A percentile compares a stretch with the other conserved stretches of the same genome.
Evolutionary conservation across 2,113 vertebrate genomes (phyloP).

Genomic region (Zingel zingel): DNA sequence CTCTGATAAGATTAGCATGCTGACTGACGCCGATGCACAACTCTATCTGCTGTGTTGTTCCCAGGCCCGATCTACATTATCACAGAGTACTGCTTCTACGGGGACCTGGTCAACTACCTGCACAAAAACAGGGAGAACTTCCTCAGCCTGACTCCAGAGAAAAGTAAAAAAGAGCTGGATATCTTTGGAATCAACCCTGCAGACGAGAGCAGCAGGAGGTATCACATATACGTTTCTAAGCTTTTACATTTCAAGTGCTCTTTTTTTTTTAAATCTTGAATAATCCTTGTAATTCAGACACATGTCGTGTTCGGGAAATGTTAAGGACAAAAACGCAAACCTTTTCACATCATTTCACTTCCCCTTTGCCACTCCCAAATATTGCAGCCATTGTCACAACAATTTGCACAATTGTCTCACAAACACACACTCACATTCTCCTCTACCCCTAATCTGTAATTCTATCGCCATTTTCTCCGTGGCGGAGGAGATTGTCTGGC

Average conservation of each 20-base stretch:
- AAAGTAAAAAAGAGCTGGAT: slow-evolving; percentile 95
- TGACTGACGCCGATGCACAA: slow-evolving; percentile 69
- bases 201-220: slow-evolving; percentile 98
- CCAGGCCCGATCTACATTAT: slow-evolving; percentile 99
- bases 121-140: slow-evolving; percentile 98
- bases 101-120: slow-evolving; percentile 97
- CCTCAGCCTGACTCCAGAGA: slow-evolving; percentile 90
- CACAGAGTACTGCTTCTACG: slow-evolving; percentile 98
- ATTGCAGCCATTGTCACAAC: slow-evolving; percentile 26
- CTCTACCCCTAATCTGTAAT: slow-evolving; percentile 50
- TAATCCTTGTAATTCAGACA: neutral
- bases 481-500: slow-evolving; percentile 63
- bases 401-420: slow-evolving; percentile 28
- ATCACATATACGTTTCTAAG: neutral
- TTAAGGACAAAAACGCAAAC: neutral
- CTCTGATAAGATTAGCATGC: slow-evolving; percentile 80
- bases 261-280: neutral
- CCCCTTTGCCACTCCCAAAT: slow-evolving; percentile 6
- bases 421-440: slow-evolving; percentile 23
- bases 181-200: slow-evolving; percentile 96
- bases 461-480: slow-evolving; percentile 51
- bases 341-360: neutral
- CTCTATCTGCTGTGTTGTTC: slow-evolving; percentile 58
- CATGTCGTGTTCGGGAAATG: neutral
- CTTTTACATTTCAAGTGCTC: neutral